Percentiles rank a stretch among this genome's conserved stretches.
Conservation (phyloP, 2,797 vertebrate genomes). For the Catostomus latipinnis region DNA sequence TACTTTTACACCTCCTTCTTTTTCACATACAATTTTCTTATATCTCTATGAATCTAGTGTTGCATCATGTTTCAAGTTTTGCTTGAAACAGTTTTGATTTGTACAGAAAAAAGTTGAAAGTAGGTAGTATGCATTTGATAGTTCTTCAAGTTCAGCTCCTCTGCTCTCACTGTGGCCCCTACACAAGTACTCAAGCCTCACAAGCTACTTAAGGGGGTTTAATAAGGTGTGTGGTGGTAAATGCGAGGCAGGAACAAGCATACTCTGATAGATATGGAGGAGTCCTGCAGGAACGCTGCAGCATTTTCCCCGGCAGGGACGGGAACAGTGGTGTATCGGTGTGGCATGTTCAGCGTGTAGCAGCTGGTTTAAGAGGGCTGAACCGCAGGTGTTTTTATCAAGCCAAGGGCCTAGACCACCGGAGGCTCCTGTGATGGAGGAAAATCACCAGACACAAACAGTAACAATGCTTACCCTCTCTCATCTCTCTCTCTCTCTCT, state of each 20-base stretch:
- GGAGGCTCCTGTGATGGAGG: slow-evolving; percentile 83
- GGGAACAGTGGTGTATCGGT: slow-evolving; percentile 30
- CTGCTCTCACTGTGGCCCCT: slow-evolving; percentile 24
- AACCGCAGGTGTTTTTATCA: slow-evolving; percentile 76
- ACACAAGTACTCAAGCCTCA: slow-evolving; percentile 73
- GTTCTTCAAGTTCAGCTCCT: slow-evolving; percentile 15
- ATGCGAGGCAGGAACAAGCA: slow-evolving; percentile 51
- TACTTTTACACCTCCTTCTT: slow-evolving; percentile 15
- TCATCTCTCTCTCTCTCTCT: slow-evolving; percentile 60
- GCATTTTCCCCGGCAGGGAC: slow-evolving; percentile 71
- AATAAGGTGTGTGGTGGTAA: slow-evolving; percentile 76
- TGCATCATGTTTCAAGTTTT: background rate
- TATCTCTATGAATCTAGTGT: slow-evolving; percentile 13
- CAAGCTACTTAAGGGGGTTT: slow-evolving; percentile 84
- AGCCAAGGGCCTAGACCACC: slow-evolving; percentile 82
- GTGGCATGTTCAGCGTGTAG: slow-evolving; percentile 4
- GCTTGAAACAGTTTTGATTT: background rate
- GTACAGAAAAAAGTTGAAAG: background rate
- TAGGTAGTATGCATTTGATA: background rate
- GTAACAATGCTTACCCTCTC: slow-evolving; percentile 76
- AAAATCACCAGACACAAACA: slow-evolving; percentile 83
- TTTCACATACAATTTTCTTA: background rate
- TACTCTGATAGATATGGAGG: slow-evolving; percentile 81
- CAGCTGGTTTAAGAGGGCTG: slow-evolving; percentile 71
- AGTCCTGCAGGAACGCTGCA: slow-evolving; percentile 72